Evolutionary conservation across 2,888 invertebrate genomes (phyloP).

Genomic region (Danaus chrysippus): DNA sequence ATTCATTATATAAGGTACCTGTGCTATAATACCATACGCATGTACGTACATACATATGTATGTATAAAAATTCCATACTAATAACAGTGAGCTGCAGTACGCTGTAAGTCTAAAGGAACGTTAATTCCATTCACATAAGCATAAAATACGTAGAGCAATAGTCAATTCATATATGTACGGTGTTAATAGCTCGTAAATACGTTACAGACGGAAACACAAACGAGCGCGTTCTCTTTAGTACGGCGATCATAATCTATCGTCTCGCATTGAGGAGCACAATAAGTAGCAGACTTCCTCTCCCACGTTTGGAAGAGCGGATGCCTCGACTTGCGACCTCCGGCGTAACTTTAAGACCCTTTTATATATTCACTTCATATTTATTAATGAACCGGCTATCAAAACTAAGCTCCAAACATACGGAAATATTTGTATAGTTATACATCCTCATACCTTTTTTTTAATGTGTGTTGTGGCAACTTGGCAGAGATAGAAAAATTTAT

Average conservation of each 20-base stretch:
- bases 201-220: constrained; percentile 38
- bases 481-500: too few species aligned
- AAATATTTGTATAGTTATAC: neutral
- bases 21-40: too few species aligned
- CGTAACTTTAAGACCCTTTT: constrained; percentile 34
- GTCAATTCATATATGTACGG: constrained; percentile 14
- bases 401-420: neutral
- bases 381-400: neutral
- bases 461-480: too few species aligned
- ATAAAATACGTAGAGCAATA: constrained; percentile 12
- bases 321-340: constrained; percentile 67
- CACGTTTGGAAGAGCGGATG: constrained; percentile 72
- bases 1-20: too few species aligned
- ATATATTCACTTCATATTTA: constrained; percentile 3
- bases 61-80: too few species aligned
- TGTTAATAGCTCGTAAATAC: constrained; percentile 31
- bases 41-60: too few species aligned
- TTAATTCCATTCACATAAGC: neutral
- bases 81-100: too few species aligned
- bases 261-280: constrained; percentile 77
- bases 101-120: too few species aligned
- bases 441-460: too few species aligned
- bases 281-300: constrained; percentile 74
- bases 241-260: constrained; percentile 57
- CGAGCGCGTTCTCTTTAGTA: constrained; percentile 43